These are phyloP conservation scores for Notocelia uddmanniana DNA, from an alignment of 2,888 invertebrate species.

Conservation along the genomic window DNA sequence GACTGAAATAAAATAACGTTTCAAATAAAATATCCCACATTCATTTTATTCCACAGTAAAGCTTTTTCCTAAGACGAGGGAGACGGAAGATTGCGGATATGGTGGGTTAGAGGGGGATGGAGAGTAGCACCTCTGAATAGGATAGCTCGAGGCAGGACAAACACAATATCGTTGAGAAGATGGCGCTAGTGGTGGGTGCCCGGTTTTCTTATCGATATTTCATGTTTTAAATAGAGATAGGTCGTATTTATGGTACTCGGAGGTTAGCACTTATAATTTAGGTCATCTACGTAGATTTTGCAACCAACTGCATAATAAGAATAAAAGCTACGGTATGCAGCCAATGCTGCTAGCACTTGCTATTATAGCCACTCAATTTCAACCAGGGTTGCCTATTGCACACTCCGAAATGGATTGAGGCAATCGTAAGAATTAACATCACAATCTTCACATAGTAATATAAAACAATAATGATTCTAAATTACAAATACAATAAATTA, in stretches of 20 bases:
- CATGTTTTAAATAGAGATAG: background rate
- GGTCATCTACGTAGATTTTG: background rate
- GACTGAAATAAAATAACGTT: conserved; percentile 53
- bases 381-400: too few species aligned
- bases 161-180: conserved; percentile 63
- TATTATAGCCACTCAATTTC: too few species aligned
- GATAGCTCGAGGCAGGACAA: conserved; percentile 61
- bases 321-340: too few species aligned
- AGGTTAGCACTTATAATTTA: background rate
- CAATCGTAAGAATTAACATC: too few species aligned
- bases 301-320: background rate
- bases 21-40: conserved; percentile 61
- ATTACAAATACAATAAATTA: too few species aligned
- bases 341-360: too few species aligned
- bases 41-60: conserved; percentile 57
- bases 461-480: too few species aligned
- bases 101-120: conserved; percentile 51
- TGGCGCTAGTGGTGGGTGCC: conserved; percentile 54
- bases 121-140: conserved; percentile 53
- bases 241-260: background rate
- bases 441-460: too few species aligned
- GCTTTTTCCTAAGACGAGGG: conserved; percentile 50
- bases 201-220: conserved; percentile 39
- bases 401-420: too few species aligned
- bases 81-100: conserved; percentile 45